Evolutionary conservation across 2,888 invertebrate species (phyloP), one percentile per base, ranked within the genome.

Genomic region (Yponomeuta cagnagella): DNA sequence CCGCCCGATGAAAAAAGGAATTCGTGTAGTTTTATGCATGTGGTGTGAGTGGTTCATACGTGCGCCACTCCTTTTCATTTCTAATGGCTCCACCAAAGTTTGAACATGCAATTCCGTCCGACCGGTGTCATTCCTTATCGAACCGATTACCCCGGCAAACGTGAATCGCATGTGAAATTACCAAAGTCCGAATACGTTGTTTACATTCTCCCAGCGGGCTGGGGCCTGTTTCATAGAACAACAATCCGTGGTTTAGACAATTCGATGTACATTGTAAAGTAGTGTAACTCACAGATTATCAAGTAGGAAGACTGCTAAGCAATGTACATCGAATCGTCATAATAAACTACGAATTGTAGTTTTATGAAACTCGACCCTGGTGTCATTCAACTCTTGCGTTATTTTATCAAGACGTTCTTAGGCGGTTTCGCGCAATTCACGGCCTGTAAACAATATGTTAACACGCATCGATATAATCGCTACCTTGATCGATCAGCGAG

Each of bases 1-100:
- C 79, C 78, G 77, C 77, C 76, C 78, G 74, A 79, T 58, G 81
- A 80, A 85, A 86, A 86, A 87, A 86, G 82, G 79, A 82, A 84
- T 86, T 80, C 79, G 78, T 85, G 84, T 84, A 85, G 80, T 84
- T 83, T 83, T 83, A 85, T 87, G 81, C 84, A 84, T 82, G 81
- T 80, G 80, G 52, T 4, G 52, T 15, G 52, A 58, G 77, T 80
- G 77, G 79, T 82, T 74, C 73, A 80, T 76, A 69, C 15, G 77
- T 81, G 79, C 78, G 76, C 77, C 74, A 74, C 76, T 75, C 79
- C 30, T 48, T 48, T 63, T 68, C 12, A 58, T 69, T 69, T 52
- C 69, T 58, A 69, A 63, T 69, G 69, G 67, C 12, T 15, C 33
- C 52, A 15, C 52, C 52, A 2, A 4, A 58, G 12, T 12, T 58